These are phyloP conservation scores for Eospalax fontanierii DNA, from an alignment of 2,797 vertebrate genomes.

Conservation along the genomic window DNA sequence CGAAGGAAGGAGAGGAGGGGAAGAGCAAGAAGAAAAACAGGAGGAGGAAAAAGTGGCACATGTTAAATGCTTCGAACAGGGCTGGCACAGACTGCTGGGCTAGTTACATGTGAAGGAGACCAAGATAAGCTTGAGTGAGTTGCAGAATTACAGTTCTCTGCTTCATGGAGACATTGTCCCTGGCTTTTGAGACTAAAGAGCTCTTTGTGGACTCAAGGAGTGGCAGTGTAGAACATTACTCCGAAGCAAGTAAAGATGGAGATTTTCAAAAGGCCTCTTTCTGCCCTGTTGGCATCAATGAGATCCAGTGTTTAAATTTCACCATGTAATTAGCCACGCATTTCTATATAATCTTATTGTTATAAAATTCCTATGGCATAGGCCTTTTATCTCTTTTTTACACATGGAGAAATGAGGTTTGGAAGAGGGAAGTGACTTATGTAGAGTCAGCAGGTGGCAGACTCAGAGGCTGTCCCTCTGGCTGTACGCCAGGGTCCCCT, in stretches of 20 bases:
- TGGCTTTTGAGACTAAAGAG: neutral
- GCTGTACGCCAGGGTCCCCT: too few relatives aligned
- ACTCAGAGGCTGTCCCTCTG: neutral
- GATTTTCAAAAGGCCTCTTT: neutral
- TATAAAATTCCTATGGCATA: neutral
- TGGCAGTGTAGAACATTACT: neutral
- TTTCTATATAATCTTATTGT: constrained; percentile 1
- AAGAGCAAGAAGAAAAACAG: neutral
- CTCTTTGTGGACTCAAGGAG: neutral
- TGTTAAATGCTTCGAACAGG: neutral
- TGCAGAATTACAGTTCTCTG: neutral
- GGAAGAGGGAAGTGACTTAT: neutral
- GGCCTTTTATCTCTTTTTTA: neutral
- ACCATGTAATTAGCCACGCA: neutral
- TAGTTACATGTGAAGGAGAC: neutral
- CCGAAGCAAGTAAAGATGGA: neutral
- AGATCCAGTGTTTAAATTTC: neutral
- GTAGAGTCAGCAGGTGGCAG: neutral
- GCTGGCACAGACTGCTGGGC: neutral
- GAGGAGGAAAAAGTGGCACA: too few relatives aligned
- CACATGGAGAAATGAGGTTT: constrained; percentile 3
- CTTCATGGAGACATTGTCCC: neutral
- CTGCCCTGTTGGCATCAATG: neutral
- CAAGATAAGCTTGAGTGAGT: neutral
- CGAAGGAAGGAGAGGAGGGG: too few relatives aligned